Base-by-base conservation (phyloP, 2,888 invertebrate genomes). In the Heliothis peltigera region DNA sequence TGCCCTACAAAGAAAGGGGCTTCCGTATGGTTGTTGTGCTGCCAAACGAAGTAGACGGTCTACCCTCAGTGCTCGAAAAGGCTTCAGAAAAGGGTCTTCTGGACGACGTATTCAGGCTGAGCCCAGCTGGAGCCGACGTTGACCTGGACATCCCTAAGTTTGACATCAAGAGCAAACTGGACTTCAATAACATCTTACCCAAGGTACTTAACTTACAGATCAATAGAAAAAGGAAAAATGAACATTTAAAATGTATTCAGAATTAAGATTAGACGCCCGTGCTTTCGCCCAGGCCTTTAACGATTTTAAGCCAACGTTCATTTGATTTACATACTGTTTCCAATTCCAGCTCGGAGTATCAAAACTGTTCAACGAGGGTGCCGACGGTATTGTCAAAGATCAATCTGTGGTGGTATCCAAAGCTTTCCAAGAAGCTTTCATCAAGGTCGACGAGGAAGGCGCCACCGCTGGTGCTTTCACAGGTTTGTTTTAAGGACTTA, bases 381-480 rank as follows among this genome's bases (percentile, higher is more conserved):
- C 88, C 0, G 0, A n/a, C 0, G 86, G 84, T 5, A 80, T 90
- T 3, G 85, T 89, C 0, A 79, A 86, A 19, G 69, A 60, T 1
- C 42, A 22, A 10, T 2, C 76, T 0, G 84, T 89, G 79, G 84
- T 57, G 95, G 98, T 59, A 91, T 95, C 84, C 62, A 96, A 97
- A 84, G 96, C 96, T 1, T 88, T 97, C 44, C 98, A 98, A 84
- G 97, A 98, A 86, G 97, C 97, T 4, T 97, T 97, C 83, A 96
- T 98, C 75, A 97, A 97, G 83, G 97, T 98, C 0, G 97, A 97
- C 85, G 98, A 98, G 87, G 97, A 97, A 85, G 98, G 98, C 1
- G 97, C 97, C 32, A 98, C 97, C 79, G 97, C 97, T 15, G 96
- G 97, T 48, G 97, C 98, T 28, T 97, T 97, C 39, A 97, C 97